Percentiles rank a stretch among this genome's conserved stretches.
These are phyloP conservation scores for Geococcyx californianus DNA, from an alignment of 2,113 vertebrate genomes.

Conservation along the genomic window DNA sequence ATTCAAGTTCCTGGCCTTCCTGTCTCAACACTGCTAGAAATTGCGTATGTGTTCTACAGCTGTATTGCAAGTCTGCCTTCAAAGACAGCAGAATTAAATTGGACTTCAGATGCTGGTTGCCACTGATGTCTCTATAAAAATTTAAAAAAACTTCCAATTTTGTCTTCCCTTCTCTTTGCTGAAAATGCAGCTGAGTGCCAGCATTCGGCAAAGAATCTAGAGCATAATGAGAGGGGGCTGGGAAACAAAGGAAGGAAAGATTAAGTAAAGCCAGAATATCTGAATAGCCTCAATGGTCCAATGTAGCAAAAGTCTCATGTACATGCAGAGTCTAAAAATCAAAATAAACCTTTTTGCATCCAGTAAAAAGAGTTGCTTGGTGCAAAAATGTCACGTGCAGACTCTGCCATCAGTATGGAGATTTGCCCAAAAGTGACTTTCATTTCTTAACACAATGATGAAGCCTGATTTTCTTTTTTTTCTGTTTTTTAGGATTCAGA, in stretches of 20 bases:
- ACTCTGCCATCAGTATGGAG: background rate
- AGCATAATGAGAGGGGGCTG: background rate
- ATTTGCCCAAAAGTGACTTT: background rate
- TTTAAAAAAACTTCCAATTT: background rate
- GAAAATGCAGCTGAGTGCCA: background rate
- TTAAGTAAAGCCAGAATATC: background rate
- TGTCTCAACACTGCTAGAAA: background rate
- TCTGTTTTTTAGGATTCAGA: constrained; percentile 64
- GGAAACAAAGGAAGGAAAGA: background rate
- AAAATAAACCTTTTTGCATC: background rate
- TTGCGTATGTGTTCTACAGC: background rate
- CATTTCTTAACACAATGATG: background rate
- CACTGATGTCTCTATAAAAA: background rate
- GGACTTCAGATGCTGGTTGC: background rate
- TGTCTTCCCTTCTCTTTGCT: background rate
- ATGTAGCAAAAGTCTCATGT: background rate
- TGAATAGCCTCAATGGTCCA: background rate
- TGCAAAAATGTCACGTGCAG: background rate
- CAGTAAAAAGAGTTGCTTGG: background rate
- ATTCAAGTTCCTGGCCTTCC: background rate
- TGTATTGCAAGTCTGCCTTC: background rate
- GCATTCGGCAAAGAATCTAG: background rate
- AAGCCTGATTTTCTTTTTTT: background rate
- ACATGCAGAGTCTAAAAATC: background rate
- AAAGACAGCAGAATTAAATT: background rate